Evolutionary conservation across 1,140 invertebrate genomes (phyloP), one percentile per base, ranked within the genome.

Genomic region (Papilio polyxenes): DNA sequence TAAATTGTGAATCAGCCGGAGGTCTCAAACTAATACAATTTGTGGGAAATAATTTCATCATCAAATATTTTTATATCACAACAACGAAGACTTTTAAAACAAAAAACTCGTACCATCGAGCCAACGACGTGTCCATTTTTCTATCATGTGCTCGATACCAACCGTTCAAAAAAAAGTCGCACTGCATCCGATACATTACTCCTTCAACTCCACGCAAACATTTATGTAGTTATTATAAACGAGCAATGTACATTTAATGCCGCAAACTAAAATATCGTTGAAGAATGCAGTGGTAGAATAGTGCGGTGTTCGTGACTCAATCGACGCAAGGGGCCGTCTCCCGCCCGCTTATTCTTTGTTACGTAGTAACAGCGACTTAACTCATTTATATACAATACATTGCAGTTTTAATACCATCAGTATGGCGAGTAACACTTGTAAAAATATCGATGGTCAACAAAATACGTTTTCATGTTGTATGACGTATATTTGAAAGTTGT

Each of bases 271-370:
- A 89, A 88, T 91, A 88, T 89, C 84, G 83, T 84, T 79, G 84
- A 85, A 85, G 83, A 88, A 87, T 91, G 87, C 85, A 85, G 85
- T 87, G 86, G 87, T 86, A 81, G 65, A 80, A 84, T 84, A 82
- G 85, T 89, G 88, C 88, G 88, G 87, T 75, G 87, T 91, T 90
- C 89, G 90, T 91, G 90, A 91, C 87, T 91, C 90, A 91, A 90
- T 90, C 87, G 88, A 90, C 88, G 86, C 86, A 86, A 89, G 88
- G 87, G 87, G 90, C 88, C 87, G 85, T 85, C 84, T 85, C 82
- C 86, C 85, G 85, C 85, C 84, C 82, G 84, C 85, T 85, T 69
- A 81, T 81, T 82, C 85, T 76, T 81, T 37, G 40, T 75, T 76
- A 76, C 69, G 40, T 82, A 40, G 75, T 82, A 62, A 81, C 51